Evolutionary conservation across 2,888 invertebrate species (phyloP).

Genomic region (Drosophila picticornis): DNA sequence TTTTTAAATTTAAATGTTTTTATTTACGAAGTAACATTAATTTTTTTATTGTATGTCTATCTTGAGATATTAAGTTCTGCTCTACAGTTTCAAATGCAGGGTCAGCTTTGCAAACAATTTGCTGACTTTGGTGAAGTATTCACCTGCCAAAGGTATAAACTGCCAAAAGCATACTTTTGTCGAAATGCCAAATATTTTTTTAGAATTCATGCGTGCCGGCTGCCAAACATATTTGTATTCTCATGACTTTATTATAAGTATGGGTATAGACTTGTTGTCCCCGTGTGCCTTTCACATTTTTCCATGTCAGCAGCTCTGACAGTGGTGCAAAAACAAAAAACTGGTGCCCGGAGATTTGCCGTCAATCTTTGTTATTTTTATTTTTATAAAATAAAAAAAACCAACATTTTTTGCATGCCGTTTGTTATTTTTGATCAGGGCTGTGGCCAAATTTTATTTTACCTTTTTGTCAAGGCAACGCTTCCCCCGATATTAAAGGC

Average conservation of each 20-base stretch:
- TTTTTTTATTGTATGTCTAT: background rate
- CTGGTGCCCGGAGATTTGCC: background rate
- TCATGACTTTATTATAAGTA: conserved; percentile 28
- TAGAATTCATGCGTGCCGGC: conserved; percentile 11
- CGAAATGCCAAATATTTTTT: conserved; percentile 18
- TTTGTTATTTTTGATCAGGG: conserved; percentile 71
- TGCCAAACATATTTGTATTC: conserved; percentile 34
- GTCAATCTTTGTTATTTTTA: conserved; percentile 5
- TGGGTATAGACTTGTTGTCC: background rate
- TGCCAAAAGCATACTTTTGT: background rate
- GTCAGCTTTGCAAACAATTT: background rate
- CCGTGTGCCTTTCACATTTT: conserved; percentile 40
- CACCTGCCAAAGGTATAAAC: background rate
- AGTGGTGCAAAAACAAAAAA: conserved; percentile 30
- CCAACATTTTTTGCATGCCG: conserved; percentile 61
- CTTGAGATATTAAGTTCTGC: background rate
- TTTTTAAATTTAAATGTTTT: background rate
- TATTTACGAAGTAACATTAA: background rate
- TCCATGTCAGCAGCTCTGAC: conserved; percentile 56
- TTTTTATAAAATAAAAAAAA: conserved; percentile 51
- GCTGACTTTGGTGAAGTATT: background rate
- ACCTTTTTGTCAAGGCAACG: conserved; percentile 27
- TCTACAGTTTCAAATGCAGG: background rate
- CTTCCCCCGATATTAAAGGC: background rate
- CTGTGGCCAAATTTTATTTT: conserved; percentile 43